Evolutionary conservation across 2,797 vertebrate species (phyloP).

Genomic region (Cichlasoma orientale): DNA sequence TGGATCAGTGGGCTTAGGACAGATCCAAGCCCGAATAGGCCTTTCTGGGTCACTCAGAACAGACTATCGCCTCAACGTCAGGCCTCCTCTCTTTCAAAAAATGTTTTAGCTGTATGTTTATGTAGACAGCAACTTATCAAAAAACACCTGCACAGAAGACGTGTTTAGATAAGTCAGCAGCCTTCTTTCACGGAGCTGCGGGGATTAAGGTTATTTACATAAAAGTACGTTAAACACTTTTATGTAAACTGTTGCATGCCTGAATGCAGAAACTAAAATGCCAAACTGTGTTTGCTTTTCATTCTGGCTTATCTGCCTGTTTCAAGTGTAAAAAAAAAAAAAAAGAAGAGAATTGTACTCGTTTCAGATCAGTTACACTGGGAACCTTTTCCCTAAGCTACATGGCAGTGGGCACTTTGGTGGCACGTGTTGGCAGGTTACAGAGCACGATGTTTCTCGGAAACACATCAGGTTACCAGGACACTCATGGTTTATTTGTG

Average conservation of each 20-base stretch:
- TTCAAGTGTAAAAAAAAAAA: constrained; percentile 9
- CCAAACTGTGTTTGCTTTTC: neutral
- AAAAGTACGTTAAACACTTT: constrained; percentile 25
- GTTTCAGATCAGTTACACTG: constrained; percentile 16
- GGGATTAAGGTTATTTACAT: constrained; percentile 28
- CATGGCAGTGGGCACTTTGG: constrained; percentile 13
- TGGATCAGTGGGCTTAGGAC: constrained; percentile 69
- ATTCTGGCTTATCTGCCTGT: neutral
- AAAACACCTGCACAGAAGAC: neutral
- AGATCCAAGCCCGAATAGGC: constrained; percentile 46
- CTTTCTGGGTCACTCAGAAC: constrained; percentile 67
- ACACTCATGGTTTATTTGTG: constrained; percentile 49
- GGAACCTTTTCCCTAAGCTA: constrained; percentile 28
- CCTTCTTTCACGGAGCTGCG: neutral
- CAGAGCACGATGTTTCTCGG: constrained; percentile 40
- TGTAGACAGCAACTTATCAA: constrained; percentile 15
- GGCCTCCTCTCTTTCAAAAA: constrained; percentile 6
- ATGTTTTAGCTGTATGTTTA: neutral
- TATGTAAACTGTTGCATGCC: neutral
- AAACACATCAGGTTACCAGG: constrained; percentile 61
- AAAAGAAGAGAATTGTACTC: constrained; percentile 13
- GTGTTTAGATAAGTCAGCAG: constrained; percentile 4
- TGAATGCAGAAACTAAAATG: constrained; percentile 8
- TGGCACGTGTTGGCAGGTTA: constrained; percentile 51
- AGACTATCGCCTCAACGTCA: constrained; percentile 7